Evolutionary conservation across 1,140 invertebrate species (phyloP).

Genomic region (Meloidogyne chitwoodi): DNA sequence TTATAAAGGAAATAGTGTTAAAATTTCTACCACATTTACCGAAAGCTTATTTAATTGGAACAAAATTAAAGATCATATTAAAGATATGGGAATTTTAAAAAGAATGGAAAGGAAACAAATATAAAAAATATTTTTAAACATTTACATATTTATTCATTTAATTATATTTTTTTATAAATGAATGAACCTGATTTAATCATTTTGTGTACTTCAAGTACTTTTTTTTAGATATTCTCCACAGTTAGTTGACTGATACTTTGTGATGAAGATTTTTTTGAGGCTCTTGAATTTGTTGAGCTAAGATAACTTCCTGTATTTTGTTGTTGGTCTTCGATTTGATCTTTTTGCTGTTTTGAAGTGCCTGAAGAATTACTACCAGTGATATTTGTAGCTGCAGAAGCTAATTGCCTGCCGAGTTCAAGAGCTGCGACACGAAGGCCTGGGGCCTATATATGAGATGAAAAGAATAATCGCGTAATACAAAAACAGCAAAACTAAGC

Average conservation of each 20-base stretch:
- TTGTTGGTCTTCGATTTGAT: background rate
- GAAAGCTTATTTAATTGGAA: background rate
- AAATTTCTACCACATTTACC: background rate
- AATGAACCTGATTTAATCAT: no score
- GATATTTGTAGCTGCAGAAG: background rate
- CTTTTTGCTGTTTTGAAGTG: background rate
- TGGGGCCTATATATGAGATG: background rate
- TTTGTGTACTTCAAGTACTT: background rate
- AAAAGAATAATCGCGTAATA: background rate
- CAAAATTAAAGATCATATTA: background rate
- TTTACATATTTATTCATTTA: background rate
- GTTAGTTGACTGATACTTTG: background rate
- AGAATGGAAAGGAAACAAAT: background rate
- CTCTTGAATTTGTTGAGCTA: background rate
- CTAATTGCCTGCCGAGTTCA: constrained; percentile 13
- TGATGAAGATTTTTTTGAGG: background rate
- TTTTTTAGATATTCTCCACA: background rate
- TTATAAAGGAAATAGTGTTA: background rate
- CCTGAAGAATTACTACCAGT: background rate
- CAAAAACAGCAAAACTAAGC: background rate
- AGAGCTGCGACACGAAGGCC: constrained; percentile 3
- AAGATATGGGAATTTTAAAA: background rate
- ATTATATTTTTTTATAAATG: background rate
- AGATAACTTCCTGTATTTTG: background rate
- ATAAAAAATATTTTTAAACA: background rate